Evolutionary conservation across 2,888 invertebrate species (phyloP), one percentile per base, ranked within the genome.

Genomic region (Stenodera caucasica): DNA sequence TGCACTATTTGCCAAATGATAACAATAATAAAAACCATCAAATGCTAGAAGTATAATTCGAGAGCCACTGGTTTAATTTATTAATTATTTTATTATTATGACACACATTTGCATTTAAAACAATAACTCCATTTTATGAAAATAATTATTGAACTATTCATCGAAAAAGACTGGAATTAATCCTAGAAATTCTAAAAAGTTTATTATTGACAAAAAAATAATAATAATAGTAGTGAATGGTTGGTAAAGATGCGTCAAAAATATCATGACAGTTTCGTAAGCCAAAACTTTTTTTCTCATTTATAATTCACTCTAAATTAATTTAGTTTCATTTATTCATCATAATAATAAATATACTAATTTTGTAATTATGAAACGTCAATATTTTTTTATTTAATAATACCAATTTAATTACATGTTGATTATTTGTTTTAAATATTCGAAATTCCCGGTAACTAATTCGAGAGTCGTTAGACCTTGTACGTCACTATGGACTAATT

Each of bases 261-360:
- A n/a, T 30, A 30, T 30, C 23, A 18, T 45, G 45, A 45, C 45
- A 45, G 12, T 45, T 45, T 45, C 45, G 45, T 45, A 45, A 45
- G 21, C n/a, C 2, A 21, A 40, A 21, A 45, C 11, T 45, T 3
- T 7, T 23, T 45, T 23, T 23, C 23, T 23, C 5, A 23, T 45
- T 18, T 8, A 2, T 33, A 33, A 37, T 37, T 37, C 7, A 14
- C 15, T 8, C 1, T 1, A 33, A 33, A 12, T 8, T 32, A 9
- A 15, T 35, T 18, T 9, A 11, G 2, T 9, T 9, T 7, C 6
- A 21, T 23, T 21, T 2, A n/a, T 12, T 23, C 21, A 12, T 21
- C 9, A 4, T 21, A 1, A 21, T 21, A 11, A 45, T 45, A 21
- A 21, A 21, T 18, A 2, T 21, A 21, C 5, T 5, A 12, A 7